A percentile compares a stretch with the other conserved stretches of the same genome.
Conservation (phyloP, 2,113 vertebrate genomes). For the Silurus asotus region DNA sequence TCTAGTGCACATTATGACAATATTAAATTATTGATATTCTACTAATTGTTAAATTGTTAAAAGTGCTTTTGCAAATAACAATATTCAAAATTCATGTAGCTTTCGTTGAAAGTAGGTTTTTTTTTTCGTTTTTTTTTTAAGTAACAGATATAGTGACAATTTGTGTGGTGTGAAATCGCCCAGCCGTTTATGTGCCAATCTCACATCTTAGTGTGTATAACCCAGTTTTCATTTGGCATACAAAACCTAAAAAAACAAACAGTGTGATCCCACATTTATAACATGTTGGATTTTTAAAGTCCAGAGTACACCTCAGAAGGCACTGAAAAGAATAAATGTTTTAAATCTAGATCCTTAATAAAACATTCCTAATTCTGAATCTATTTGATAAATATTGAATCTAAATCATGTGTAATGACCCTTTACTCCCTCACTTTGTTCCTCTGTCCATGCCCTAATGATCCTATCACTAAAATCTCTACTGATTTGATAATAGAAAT, state of each 20-base stretch:
- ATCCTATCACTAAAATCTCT: slow-evolving; percentile 29
- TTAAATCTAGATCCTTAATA: background rate
- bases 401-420: background rate
- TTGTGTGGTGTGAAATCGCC: background rate
- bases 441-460: slow-evolving; percentile 26
- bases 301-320: background rate
- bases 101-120: background rate
- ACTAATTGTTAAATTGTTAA: background rate
- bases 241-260: background rate
- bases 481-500: slow-evolving; percentile 28
- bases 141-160: background rate
- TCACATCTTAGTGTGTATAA: background rate
- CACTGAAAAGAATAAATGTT: background rate
- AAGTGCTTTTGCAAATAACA: too few relatives aligned
- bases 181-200: background rate
- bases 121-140: background rate
- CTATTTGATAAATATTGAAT: background rate
- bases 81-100: background rate
- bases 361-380: background rate
- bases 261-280: background rate
- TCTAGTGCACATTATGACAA: background rate
- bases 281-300: background rate
- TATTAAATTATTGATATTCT: background rate
- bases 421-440: background rate
- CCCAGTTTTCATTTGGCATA: background rate